These are phyloP conservation scores for Catocala nupta DNA, from an alignment of 2,888 invertebrate genomes.

Conservation along the genomic window DNA sequence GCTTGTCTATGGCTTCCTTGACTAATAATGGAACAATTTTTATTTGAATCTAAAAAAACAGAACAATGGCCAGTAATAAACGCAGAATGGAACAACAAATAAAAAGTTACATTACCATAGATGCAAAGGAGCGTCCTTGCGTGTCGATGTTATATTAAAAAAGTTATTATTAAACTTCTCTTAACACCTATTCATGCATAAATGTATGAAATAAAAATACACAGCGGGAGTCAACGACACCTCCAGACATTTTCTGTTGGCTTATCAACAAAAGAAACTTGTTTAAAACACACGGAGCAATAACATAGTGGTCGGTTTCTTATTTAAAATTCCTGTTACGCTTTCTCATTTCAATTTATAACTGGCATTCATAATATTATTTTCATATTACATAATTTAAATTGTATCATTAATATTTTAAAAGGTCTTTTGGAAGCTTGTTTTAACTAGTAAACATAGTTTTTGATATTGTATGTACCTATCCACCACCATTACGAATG, in stretches of 20 bases:
- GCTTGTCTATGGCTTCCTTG: neutral
- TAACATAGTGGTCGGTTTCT: conserved; percentile 64
- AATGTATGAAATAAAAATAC: conserved; percentile 51
- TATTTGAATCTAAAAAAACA: too few species aligned
- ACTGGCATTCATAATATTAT: conserved; percentile 55
- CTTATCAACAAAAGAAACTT: conserved; percentile 82
- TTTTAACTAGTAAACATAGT: too few species aligned
- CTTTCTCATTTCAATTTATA: conserved; percentile 78
- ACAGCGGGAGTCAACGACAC: conserved; percentile 71
- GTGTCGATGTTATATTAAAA: conserved; percentile 3
- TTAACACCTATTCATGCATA: conserved; percentile 29
- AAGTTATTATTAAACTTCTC: conserved; percentile 8
- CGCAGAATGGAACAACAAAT: too few species aligned
- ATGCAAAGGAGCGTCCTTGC: conserved; percentile 1
- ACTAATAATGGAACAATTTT: too few species aligned
- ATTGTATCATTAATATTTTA: conserved; percentile 47
- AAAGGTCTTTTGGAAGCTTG: conserved; percentile 9
- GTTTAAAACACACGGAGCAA: conserved; percentile 73
- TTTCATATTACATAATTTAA: conserved; percentile 55
- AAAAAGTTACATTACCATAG: neutral
- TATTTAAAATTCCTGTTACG: conserved; percentile 76
- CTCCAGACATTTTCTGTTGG: conserved; percentile 67
- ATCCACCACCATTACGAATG: too few species aligned
- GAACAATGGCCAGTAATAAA: neutral
- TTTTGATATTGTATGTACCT: too few species aligned